A percentile compares a stretch with the other conserved stretches of the same genome.
These are phyloP conservation scores for Ormia ochracea DNA, from an alignment of 2,888 invertebrate genomes.

Conservation along the genomic window DNA sequence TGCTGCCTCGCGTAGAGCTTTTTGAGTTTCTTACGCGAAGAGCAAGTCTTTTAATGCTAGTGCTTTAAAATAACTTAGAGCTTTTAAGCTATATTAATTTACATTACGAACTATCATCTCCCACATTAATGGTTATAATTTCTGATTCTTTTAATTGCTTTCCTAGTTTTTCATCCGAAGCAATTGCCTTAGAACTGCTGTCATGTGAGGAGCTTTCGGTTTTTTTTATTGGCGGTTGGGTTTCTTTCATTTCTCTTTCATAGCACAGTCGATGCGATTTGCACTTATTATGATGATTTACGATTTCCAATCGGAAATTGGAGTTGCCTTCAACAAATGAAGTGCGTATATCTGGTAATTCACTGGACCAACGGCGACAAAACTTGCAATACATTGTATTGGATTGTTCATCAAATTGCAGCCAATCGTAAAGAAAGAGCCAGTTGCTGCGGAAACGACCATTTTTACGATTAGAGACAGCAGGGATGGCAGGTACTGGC, in stretches of 20 bases:
- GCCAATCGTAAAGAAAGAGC: constrained; percentile 84
- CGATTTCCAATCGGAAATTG: constrained; percentile 86
- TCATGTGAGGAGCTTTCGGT: constrained; percentile 4
- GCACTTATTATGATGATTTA: constrained; percentile 87
- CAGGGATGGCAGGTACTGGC: not conserved
- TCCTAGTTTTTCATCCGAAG: not conserved
- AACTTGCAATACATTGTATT: constrained; percentile 86
- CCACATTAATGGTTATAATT: constrained; percentile 73
- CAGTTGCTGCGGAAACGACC: constrained; percentile 83
- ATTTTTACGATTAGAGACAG: constrained; percentile 77
- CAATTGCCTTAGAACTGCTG: not conserved
- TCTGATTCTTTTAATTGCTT: constrained; percentile 64
- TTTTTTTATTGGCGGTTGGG: constrained; percentile 1
- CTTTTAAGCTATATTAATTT: not conserved
- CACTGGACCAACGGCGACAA: constrained; percentile 85
- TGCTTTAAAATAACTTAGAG: not conserved
- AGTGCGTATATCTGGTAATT: constrained; percentile 84
- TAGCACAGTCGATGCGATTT: constrained; percentile 85
- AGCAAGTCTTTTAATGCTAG: not conserved
- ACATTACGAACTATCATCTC: constrained; percentile 67
- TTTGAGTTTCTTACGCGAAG: not conserved
- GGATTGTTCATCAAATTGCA: constrained; percentile 82
- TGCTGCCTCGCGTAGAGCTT: not conserved
- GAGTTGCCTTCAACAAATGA: constrained; percentile 87
- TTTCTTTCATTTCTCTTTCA: constrained; percentile 77